Evolutionary conservation across 30 jellyfish, hydroid and myxozoan genomes (phyloP).

Genomic region (Aurelia aurita): DNA sequence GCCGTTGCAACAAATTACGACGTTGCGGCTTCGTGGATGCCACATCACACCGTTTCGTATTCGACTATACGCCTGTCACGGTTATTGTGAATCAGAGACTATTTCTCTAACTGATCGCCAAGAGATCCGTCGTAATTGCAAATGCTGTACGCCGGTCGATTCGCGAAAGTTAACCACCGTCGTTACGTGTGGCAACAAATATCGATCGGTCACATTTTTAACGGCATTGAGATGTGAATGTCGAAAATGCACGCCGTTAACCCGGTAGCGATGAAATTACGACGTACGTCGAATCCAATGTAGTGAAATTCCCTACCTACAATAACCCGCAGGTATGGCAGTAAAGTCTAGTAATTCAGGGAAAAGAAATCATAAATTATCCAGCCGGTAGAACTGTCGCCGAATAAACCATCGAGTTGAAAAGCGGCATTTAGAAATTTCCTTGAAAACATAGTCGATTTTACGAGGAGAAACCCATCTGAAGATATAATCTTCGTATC

Average conservation of each 20-base stretch:
- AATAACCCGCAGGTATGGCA: too few species aligned
- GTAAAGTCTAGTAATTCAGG: too few species aligned
- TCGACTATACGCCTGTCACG: constrained; percentile 36
- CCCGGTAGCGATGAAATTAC: neutral
- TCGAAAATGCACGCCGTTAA: constrained; percentile 29
- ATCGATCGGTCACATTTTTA: neutral
- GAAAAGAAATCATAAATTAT: too few species aligned
- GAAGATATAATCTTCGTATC: too few species aligned
- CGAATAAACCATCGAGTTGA: too few species aligned
- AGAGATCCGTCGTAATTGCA: constrained; percentile 33
- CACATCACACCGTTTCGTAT: neutral
- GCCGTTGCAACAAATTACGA: neutral
- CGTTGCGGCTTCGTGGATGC: constrained; percentile 45
- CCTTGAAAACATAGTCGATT: too few species aligned
- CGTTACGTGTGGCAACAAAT: neutral
- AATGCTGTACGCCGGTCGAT: constrained; percentile 41
- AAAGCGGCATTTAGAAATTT: too few species aligned
- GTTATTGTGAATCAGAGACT: constrained; percentile 67
- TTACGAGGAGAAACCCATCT: too few species aligned
- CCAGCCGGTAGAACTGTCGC: too few species aligned
- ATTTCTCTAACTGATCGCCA: constrained; percentile 46
- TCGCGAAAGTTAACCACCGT: neutral
- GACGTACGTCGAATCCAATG: neutral
- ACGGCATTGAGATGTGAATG: constrained; percentile 31
- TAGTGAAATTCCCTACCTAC: too few species aligned